Evolutionary conservation across 2,113 vertebrate species (phyloP).

Genomic region (Sclerurus mexicanus): DNA sequence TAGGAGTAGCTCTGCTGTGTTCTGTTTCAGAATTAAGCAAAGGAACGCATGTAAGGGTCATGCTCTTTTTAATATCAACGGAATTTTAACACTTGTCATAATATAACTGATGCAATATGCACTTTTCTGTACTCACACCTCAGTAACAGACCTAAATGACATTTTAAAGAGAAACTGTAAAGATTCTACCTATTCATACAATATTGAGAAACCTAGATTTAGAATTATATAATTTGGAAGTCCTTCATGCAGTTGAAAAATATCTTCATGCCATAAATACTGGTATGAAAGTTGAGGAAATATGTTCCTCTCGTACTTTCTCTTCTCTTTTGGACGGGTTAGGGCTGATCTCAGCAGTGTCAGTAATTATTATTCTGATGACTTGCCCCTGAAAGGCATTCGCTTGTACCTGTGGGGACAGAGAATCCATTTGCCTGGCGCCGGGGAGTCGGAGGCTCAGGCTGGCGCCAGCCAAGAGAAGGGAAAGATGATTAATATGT

Average conservation of each 20-base stretch:
- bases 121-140: not conserved
- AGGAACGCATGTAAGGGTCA: not conserved
- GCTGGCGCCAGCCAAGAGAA: slow-evolving; percentile 82
- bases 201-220: not conserved
- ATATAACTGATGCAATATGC: not conserved
- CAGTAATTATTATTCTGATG: slow-evolving; percentile 79
- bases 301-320: slow-evolving; percentile 31
- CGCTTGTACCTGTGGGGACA: slow-evolving; percentile 75
- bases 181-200: not conserved
- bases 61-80: not conserved
- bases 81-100: not conserved
- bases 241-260: slow-evolving; percentile 20
- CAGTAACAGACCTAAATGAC: not conserved
- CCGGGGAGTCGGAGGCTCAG: slow-evolving; percentile 73
- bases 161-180: not conserved
- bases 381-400: slow-evolving; percentile 77
- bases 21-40: not conserved
- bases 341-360: slow-evolving; percentile 75
- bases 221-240: not conserved
- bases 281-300: slow-evolving; percentile 35
- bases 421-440: slow-evolving; percentile 79
- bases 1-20: not conserved
- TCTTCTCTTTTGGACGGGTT: slow-evolving; percentile 59
- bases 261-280: not conserved
- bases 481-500: slow-evolving; percentile 82